Conservation (phyloP, 2,888 invertebrate genomes). For the Leptura quadrifasciata region DNA sequence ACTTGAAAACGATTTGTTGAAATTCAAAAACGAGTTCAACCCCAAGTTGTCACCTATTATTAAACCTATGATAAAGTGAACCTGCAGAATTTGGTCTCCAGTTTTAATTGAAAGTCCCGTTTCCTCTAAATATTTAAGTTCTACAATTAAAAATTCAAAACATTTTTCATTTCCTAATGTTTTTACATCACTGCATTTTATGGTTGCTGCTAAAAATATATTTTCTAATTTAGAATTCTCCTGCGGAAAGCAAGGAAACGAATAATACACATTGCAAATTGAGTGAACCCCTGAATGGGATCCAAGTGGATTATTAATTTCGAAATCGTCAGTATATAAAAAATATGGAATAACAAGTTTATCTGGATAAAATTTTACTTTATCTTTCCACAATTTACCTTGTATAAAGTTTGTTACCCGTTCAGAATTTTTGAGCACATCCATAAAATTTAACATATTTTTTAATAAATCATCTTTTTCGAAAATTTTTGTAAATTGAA, state of each 20-base stretch:
- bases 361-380: conserved; percentile 50
- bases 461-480: conserved; percentile 37
- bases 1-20: conserved; percentile 52
- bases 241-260: conserved; percentile 54
- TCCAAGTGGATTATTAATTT: conserved; percentile 61
- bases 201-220: conserved; percentile 52
- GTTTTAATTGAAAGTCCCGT: conserved; percentile 47
- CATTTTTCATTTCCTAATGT: conserved; percentile 43
- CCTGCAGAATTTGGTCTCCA: conserved; percentile 27
- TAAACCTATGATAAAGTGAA: conserved; percentile 54
- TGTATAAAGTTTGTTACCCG: conserved; percentile 52
- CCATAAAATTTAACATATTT: conserved; percentile 34
- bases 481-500: conserved; percentile 43
- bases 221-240: conserved; percentile 55
- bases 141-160: conserved; percentile 41
- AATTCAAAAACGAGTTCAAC: conserved; percentile 52
- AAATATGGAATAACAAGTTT: conserved; percentile 56
- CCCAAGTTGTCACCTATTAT: conserved; percentile 57
- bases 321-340: conserved; percentile 59
- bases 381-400: conserved; percentile 57
- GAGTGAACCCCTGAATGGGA: conserved; percentile 53
- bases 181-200: conserved; percentile 56
- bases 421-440: conserved; percentile 20
- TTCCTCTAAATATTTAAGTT: conserved; percentile 49
- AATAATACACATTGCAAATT: conserved; percentile 57